phyloP scores from a whole-genome alignment of 2,797 vertebrate species.

The Rhodeus uyekii region DNA sequence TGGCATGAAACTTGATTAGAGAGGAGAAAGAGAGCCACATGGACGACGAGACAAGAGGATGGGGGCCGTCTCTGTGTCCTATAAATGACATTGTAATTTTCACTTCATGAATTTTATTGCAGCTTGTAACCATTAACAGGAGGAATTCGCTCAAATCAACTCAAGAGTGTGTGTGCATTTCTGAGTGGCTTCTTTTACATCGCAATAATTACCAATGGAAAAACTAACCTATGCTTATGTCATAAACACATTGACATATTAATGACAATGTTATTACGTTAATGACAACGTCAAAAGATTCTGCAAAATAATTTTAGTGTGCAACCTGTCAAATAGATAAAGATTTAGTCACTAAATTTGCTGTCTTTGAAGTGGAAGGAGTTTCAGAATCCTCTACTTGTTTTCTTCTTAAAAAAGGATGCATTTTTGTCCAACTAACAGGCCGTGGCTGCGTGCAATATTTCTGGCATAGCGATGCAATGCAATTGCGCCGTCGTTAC shows the following conservation, averaged over 20 bases:
- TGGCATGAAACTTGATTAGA: conserved; percentile 77
- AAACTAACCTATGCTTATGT: not conserved
- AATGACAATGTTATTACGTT: not conserved
- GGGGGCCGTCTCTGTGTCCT: conserved; percentile 70
- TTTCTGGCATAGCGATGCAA: too few species aligned
- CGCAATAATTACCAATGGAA: not conserved
- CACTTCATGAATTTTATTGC: conserved; percentile 77
- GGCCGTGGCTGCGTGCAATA: too few species aligned
- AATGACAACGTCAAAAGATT: conserved; percentile 13
- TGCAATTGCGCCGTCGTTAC: too few species aligned
- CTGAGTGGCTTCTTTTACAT: conserved; percentile 9
- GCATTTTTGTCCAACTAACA: too few species aligned
- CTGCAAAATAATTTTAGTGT: too few species aligned
- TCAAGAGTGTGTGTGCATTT: conserved; percentile 56
- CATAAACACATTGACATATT: not conserved
- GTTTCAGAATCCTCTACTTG: too few species aligned
- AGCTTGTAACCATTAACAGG: conserved; percentile 74
- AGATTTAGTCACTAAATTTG: too few species aligned
- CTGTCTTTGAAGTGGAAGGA: too few species aligned
- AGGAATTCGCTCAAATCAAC: conserved; percentile 68
- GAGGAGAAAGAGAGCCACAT: conserved; percentile 56
- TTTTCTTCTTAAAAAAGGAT: too few species aligned
- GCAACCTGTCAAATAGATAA: not conserved
- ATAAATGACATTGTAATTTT: conserved; percentile 84
- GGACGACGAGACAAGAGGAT: conserved; percentile 17